Evolutionary conservation across 2,113 vertebrate species (phyloP).

Genomic region (Craseonycteris thonglongyai): DNA sequence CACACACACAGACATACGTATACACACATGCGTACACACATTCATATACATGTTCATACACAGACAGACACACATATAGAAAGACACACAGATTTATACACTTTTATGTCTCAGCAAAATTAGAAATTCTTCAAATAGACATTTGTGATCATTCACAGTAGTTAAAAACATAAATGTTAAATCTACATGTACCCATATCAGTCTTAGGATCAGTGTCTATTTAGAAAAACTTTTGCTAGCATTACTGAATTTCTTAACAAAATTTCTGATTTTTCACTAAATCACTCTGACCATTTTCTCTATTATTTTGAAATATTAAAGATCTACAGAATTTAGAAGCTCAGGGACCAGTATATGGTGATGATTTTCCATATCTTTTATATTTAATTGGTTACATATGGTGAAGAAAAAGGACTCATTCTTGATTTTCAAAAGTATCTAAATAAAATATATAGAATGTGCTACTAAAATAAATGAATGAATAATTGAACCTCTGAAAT

Average conservation of each 20-base stretch:
- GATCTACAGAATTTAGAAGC: not conserved
- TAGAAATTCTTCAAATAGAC: not conserved
- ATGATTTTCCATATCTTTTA: not conserved
- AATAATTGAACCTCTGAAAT: not conserved
- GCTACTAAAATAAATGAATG: not conserved
- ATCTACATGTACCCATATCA: not conserved
- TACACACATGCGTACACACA: not conserved
- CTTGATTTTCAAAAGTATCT: not conserved
- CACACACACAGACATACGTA: not conserved
- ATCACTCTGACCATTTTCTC: not conserved
- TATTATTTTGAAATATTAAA: slow-evolving; percentile 36
- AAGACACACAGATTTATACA: not conserved
- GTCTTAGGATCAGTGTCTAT: not conserved
- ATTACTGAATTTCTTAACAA: not conserved
- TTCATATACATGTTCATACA: not conserved
- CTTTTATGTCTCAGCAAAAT: not conserved
- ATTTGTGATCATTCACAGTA: not conserved
- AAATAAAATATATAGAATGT: not conserved
- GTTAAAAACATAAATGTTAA: not conserved
- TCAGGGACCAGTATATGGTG: not conserved
- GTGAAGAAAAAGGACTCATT: not conserved
- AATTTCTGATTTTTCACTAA: slow-evolving; percentile 15
- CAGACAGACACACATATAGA: not conserved
- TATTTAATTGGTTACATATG: not conserved
- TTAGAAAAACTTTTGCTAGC: not conserved